Base-by-base conservation (phyloP, 2,113 vertebrate genomes). In the Mus spicilegus region DNA sequence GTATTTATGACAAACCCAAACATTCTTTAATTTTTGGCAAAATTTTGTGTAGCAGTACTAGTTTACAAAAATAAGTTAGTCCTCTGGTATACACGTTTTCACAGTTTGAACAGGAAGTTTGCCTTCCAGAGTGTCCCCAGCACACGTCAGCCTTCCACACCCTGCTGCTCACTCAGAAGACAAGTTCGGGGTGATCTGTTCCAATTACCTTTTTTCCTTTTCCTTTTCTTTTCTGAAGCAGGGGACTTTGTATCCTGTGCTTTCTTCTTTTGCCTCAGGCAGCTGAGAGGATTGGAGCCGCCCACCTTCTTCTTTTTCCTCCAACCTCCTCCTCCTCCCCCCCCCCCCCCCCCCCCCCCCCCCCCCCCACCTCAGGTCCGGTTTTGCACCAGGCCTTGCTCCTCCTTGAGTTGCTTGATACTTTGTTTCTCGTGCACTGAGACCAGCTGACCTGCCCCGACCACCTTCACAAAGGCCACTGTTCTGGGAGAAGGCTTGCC, bases 251-350 rank as follows among this genome's bases (percentile, higher is more conserved):
- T 96, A 2, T 99, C 97, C 22, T 96, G 96, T 87, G 56, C 85
- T 97, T 99, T 99, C 91, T 99, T 99, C 98, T 99, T 99, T 97
- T 99, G 99, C 98, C 99, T 99, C 95, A 99, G 96, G 98, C 99
- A 99, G 98, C 99, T 99, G 89, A 99, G 99, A 26, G 99, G 99
- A 98, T 99, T 99, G 0, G 99, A 99, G 51, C 98, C 98, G 1
- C 98, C 97, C 93, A 99, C 98, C 95, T 98, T 99, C 98, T 99
- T 99, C 97, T 99, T 69, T 99, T 94, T 49, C 49, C 49, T 49
- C 49, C 49, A 42, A 42, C 49, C 49, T 49, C 49, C 49, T 7
- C 49, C 49, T 49, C 49, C 49, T 49, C 49, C 49, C 49, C 49
- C 7, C 49, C 4, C 49, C 49, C 4, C 7, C 49, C 49, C 7